Base-by-base conservation (phyloP, 2,113 vertebrate species). In the Sylvilagus bachmani region DNA sequence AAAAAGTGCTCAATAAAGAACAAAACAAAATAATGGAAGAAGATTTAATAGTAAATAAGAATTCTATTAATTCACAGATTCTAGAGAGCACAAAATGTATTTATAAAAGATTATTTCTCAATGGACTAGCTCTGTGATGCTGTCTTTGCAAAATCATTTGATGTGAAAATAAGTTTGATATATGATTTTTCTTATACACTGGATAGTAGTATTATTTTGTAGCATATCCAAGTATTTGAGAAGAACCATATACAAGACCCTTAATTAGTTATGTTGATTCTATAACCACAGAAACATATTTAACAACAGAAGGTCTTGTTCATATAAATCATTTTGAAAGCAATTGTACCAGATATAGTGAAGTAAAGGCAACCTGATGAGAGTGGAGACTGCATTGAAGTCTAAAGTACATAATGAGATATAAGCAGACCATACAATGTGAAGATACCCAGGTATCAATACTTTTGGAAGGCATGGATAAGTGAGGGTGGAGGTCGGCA, bases 401-500 rank as follows among this genome's bases (percentile, higher is more conserved):
- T 33, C 27, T 13, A 70, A 55, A 84, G 38, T 0, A 67, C 36
- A 4, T 0, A 53, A 16, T 38, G 33, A 81, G 19, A n/a, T 22
- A 3, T 11, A 31, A 3, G 36, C 3, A 31, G 78, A 74, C 10
- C 44, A 14, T 10, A 11, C 55, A 36, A 16, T 8, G 1, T 6
- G 17, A 53, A 66, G 14, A 33, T 33, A 49, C 5, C 21, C 22
- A 70, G 22, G 5, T 38, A 4, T 21, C 12, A 58, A 31, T 3
- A 2, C 7, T 53, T 38, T 55, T 0, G 27, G 21, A 13, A 7
- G 8, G 8, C 14, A 5, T 66, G 36, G 5, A n/a, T 75, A 38
- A 11, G 0, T 53, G 2, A 13, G 58, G 14, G 5, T 21, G 12
- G 2, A 4, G 6, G 0, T 2, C 75, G 44, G 27, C 31, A 27